Evolutionary conservation across 2,113 vertebrate genomes (phyloP), one percentile per base, ranked within the genome.

Genomic region (Phrynosoma blainvillii): DNA sequence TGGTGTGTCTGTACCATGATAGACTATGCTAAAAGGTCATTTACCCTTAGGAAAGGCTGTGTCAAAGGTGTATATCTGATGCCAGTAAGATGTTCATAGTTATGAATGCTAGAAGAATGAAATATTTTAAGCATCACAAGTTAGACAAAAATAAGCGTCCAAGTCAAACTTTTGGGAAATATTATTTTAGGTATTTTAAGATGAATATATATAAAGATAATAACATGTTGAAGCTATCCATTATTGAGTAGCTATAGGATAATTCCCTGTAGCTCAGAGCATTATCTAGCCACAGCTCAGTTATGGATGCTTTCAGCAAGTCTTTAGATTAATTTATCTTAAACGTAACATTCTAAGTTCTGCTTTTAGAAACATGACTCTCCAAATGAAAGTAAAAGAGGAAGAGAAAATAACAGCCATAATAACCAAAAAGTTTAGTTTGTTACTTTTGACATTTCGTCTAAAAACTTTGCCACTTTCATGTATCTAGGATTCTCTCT

Each of bases 41-140:
- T 87, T 74, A 85, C 88, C 13, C 85, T 59, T n/a, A 70, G 66
- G n/a, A 83, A 75, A 16, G 87, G 42, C 62, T 80, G 30, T 54
- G 6, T 14, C 66, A 91, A 90, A 25, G 2, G 1, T 2, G 56
- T 82, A 71, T 16, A 93, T 71, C 23, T 80, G 23, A 81, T 2
- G 36, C 5, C 70, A 18, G 10, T 65, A 40, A 87, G 12, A 0
- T 82, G 86, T 4, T 62, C 27, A 23, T 4, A 8, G 7, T 0
- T 9, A 4, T 9, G 78, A 79, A 90, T 3, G 0, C 1, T 82
- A 59, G 9, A 81, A 25, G 91, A 80, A 40, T 21, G 2, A 16
- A 80, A 80, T 2, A 80, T 32, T 82, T 47, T 68, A 12, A 82
- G 20, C 14, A 82, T 11, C 32, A 66, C 11, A 66, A 66, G 36